Evolutionary conservation across 2,888 invertebrate genomes (phyloP), one percentile per base, ranked within the genome.

Genomic region (Epinotia nisella): DNA sequence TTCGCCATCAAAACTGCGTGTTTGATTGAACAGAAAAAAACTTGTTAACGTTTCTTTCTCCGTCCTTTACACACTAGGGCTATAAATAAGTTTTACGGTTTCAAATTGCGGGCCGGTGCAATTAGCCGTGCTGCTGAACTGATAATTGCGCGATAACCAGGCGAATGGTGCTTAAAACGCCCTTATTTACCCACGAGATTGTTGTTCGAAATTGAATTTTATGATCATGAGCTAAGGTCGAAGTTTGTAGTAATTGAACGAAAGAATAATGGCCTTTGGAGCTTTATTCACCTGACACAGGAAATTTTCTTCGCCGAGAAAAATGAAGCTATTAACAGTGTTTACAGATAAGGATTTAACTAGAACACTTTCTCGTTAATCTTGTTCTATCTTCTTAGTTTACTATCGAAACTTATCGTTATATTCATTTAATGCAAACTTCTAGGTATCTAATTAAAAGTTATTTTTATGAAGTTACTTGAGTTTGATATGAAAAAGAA

Each of bases 261-360:
- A 4, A 53, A 41, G 41, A 21, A n/a, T 24, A 41, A 56, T 24
- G 39, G 21, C 41, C 0, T 55, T 41, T 21, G 55, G 3, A 55
- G 4, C 17, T 56, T 29, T 35, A n/a, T 45, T 9, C 19, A 55
- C 29, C 21, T 35, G 35, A 13, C 59, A 24, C 65, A 71, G 65
- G 66, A 64, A 70, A 70, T 55, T 55, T n/a, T 19, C 56, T 49
- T 29, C 29, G 66, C 41, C 2, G 19, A 66, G 71, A 71, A 71
- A 71, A 71, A 71, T 66, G 19, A 71, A 71, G 65, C 71, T 41
- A 71, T 71, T 66, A 60, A 59, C 17, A 15, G 53, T 70, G 51
- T 66, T 71, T 60, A 60, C 7, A 66, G 65, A 71, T 59, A 71
- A 53, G 58, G 39, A 41, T 60, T 51, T 55, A 19, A 66, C 41